These are phyloP conservation scores for Pyrochroa serraticornis DNA, from an alignment of 2,888 invertebrate species.

Conservation along the genomic window DNA sequence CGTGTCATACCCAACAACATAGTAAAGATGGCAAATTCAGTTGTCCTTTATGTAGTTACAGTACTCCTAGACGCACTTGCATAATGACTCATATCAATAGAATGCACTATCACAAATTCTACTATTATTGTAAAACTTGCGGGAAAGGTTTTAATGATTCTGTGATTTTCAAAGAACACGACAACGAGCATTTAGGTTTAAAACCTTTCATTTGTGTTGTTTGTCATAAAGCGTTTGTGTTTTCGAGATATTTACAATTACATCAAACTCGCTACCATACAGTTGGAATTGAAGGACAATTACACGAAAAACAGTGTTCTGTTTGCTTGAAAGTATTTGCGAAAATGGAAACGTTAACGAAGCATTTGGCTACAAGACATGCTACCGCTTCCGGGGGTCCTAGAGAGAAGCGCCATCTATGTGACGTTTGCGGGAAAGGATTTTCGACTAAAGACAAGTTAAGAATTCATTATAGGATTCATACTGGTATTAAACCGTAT, in stretches of 20 bases:
- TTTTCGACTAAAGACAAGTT: slow-evolving; percentile 46
- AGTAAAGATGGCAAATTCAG: slow-evolving; percentile 39
- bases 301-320: slow-evolving; percentile 55
- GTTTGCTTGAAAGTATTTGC: slow-evolving; percentile 51
- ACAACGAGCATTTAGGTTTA: slow-evolving; percentile 56
- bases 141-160: slow-evolving; percentile 60
- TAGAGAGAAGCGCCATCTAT: slow-evolving; percentile 43
- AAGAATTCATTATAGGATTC: slow-evolving; percentile 44
- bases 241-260: slow-evolving; percentile 46
- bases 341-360: slow-evolving; percentile 53
- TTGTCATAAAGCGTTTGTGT: slow-evolving; percentile 56
- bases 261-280: slow-evolving; percentile 51
- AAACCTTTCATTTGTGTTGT: slow-evolving; percentile 57
- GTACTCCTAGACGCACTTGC: slow-evolving; percentile 41
- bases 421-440: slow-evolving; percentile 49
- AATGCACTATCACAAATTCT: slow-evolving; percentile 60
- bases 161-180: slow-evolving; percentile 58
- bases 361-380: slow-evolving; percentile 57
- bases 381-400: slow-evolving; percentile 25
- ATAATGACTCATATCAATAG: slow-evolving; percentile 63
- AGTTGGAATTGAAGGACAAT: slow-evolving; percentile 55
- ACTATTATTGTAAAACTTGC: slow-evolving; percentile 59
- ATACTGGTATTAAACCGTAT: slow-evolving; percentile 49
- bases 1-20: slow-evolving; percentile 49
- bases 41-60: slow-evolving; percentile 47